Base-by-base conservation (phyloP, 2,888 invertebrate genomes). In the Tuberolachnus salignus region DNA sequence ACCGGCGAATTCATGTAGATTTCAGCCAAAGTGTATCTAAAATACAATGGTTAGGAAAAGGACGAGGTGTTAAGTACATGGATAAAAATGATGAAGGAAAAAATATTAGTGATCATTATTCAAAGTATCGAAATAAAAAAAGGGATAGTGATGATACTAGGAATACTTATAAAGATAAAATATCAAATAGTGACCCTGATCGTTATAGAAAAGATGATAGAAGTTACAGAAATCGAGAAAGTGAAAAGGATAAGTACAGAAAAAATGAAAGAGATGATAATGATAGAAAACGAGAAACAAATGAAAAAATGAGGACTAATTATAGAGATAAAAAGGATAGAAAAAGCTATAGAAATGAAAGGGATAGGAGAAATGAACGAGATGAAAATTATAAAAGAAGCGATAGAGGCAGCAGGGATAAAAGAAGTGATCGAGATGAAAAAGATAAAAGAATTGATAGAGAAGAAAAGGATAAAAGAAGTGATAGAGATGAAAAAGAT, bases 21-120 rank as follows among this genome's bases (percentile, higher is more conserved):
- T 99, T 99, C 87, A 98, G 97, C 82, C 99, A 99, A 86, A 98
- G 98, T 69, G 98, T 99, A 0, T 92, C 98, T 1, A 98, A 97
- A 86, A 90, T 95, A 83, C 92, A 92, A 83, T 97, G 95, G 94
- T 88, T 91, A 74, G 95, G 95, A 2, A 95, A 95, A 87, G 95
- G 94, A 0, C 89, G 92, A 84, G 94, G 94, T 8, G 90, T 94
- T 0, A 88, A 89, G 82, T 88, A 90, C 84, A 87, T 83, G 21
- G 83, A 83, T 84, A 84, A 82, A 86, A 85, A 82, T 80, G 81
- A 81, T 57, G 23, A 80, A 81, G 51, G 80, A 34, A 71, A 80
- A 59, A 34, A 80, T 44, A 63, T 71, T 19, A 63, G 73, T 71
- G 23, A 63, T 73, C 44, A 80, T n/a, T 78, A 78, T 69, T 78